Conservation (phyloP, 1,140 invertebrate genomes). For the Halictus rubicundus region DNA sequence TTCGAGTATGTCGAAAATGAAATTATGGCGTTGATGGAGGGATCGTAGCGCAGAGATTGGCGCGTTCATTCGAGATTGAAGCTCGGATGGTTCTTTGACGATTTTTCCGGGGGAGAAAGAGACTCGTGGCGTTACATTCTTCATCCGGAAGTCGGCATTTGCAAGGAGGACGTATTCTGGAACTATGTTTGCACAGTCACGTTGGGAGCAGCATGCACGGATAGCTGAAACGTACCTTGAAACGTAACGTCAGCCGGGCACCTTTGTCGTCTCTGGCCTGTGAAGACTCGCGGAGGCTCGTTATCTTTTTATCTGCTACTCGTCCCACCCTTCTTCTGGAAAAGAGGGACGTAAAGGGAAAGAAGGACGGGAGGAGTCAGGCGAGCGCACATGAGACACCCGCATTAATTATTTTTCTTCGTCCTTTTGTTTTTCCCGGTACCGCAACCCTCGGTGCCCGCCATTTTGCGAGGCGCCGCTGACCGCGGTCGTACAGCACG, state of each 20-base stretch:
- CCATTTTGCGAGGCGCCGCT: conserved; percentile 57
- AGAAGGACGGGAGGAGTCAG: conserved; percentile 46
- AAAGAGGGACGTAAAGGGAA: conserved; percentile 46
- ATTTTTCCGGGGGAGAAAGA: not conserved
- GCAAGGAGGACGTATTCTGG: conserved; percentile 19
- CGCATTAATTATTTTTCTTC: conserved; percentile 75
- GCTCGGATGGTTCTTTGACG: not conserved
- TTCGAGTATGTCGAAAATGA: too few species aligned
- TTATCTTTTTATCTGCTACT: conserved; percentile 75
- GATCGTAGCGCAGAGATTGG: too few species aligned
- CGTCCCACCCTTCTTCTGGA: conserved; percentile 56
- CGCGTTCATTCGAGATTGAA: too few species aligned
- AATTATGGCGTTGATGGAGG: too few species aligned
- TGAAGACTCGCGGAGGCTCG: conserved; percentile 62
- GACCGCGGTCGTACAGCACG: conserved; percentile 22
- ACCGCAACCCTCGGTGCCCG: conserved; percentile 46
- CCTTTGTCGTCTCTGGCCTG: conserved; percentile 64
- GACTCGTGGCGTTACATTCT: conserved; percentile 8
- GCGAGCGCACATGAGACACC: conserved; percentile 70
- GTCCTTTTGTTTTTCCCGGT: conserved; percentile 63
- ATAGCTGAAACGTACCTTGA: conserved; percentile 45
- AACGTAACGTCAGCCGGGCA: conserved; percentile 45
- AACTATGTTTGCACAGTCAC: conserved; percentile 26
- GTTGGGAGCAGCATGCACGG: conserved; percentile 25
- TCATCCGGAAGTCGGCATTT: conserved; percentile 30